phyloP scores from a whole-genome alignment of 2,888 invertebrate species.

The Rambutsinella grinnellia region DNA sequence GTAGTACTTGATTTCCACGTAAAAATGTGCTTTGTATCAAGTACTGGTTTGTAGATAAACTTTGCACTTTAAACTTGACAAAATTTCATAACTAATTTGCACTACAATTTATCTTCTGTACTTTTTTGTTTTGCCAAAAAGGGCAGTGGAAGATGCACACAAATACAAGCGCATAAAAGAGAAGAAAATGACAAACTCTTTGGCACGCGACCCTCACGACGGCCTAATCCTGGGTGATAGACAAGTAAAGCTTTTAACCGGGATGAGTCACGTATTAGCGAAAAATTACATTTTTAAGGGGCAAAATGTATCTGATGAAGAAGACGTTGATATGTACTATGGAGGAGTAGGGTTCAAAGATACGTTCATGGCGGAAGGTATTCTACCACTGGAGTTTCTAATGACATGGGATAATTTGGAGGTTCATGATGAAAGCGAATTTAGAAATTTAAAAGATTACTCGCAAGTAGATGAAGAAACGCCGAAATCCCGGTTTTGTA shows the following conservation, averaged over 20 bases:
- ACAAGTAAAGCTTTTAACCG: slow-evolving; percentile 53
- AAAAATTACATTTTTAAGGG: slow-evolving; percentile 62
- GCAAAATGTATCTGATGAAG: slow-evolving; percentile 37
- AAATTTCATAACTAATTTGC: too few relatives aligned
- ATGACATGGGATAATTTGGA: slow-evolving; percentile 66
- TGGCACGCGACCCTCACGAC: slow-evolving; percentile 39
- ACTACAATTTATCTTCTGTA: neutral
- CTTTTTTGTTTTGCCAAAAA: too few relatives aligned
- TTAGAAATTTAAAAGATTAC: slow-evolving; percentile 61
- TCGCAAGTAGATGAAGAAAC: slow-evolving; percentile 62
- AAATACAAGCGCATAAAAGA: slow-evolving; percentile 59
- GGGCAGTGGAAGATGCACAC: slow-evolving; percentile 53
- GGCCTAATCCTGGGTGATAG: slow-evolving; percentile 61
- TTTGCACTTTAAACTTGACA: too few relatives aligned
- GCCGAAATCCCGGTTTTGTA: slow-evolving; percentile 63
- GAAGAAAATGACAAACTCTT: slow-evolving; percentile 53
- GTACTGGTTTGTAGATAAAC: too few relatives aligned
- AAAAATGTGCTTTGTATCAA: too few relatives aligned
- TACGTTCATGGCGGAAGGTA: slow-evolving; percentile 61
- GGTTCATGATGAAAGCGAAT: slow-evolving; percentile 62
- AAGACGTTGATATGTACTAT: slow-evolving; percentile 44
- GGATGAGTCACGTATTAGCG: slow-evolving; percentile 57
- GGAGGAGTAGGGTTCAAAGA: slow-evolving; percentile 37
- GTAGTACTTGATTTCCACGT: too few relatives aligned
- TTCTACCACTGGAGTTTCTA: slow-evolving; percentile 62